These are phyloP conservation scores for Chromoteleia sp. DNA, from an alignment of 2,888 invertebrate species.

Conservation along the genomic window DNA sequence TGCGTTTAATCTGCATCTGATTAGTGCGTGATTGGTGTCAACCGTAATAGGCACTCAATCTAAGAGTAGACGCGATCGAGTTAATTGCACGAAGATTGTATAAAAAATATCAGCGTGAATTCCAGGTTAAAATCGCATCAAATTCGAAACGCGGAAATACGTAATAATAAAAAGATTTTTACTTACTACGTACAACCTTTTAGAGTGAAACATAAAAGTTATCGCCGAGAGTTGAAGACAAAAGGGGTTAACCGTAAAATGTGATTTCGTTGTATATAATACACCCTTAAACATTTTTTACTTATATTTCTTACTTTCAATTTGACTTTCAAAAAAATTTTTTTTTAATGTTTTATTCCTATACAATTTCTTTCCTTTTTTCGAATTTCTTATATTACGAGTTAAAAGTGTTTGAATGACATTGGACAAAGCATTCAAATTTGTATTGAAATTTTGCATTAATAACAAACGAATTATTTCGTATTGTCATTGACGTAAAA, in stretches of 20 bases:
- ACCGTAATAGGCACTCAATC: background rate
- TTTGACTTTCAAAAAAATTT: too few species aligned
- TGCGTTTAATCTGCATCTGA: constrained; percentile 8
- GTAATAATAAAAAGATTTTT: background rate
- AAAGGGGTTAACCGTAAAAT: background rate
- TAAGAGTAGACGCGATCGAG: background rate
- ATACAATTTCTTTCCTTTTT: too few species aligned
- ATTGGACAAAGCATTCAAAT: too few species aligned
- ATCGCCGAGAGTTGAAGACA: background rate
- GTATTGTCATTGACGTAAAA: too few species aligned
- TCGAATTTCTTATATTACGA: too few species aligned
- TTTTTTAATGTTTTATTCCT: too few species aligned
- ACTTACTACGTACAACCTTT: too few species aligned
- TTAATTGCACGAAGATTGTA: constrained; percentile 10
- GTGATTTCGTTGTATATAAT: background rate
- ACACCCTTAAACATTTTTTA: background rate
- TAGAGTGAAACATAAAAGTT: background rate
- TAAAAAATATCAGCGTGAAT: background rate
- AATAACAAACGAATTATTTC: too few species aligned
- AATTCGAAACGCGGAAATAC: background rate
- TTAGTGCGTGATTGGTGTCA: constrained; percentile 22
- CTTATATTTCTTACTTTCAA: background rate
- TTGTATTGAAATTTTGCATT: too few species aligned
- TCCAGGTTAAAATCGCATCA: too few species aligned
- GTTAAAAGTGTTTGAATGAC: too few species aligned